Evolutionary conservation across 2,888 invertebrate species (phyloP).

Genomic region (Loripinus fragilis): DNA sequence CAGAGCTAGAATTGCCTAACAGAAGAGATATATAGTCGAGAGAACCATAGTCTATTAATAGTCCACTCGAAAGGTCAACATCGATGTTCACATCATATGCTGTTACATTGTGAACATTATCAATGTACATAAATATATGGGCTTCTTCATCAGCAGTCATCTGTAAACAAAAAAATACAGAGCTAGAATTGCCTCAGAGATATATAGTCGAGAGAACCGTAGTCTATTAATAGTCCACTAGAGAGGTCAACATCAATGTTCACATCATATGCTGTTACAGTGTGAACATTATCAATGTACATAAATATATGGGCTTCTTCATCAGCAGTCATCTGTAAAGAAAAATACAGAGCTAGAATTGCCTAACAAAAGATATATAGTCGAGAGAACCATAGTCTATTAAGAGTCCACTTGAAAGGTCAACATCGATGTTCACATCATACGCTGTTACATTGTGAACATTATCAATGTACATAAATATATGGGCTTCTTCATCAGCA

Average conservation of each 20-base stretch:
- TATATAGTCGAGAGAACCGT: constrained; percentile 29
- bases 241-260: constrained; percentile 40
- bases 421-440: constrained; percentile 44
- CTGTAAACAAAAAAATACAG: constrained; percentile 23
- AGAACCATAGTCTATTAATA: constrained; percentile 48
- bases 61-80: constrained; percentile 43
- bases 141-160: constrained; percentile 11
- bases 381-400: constrained; percentile 43
- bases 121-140: constrained; percentile 43
- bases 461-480: constrained; percentile 50
- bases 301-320: constrained; percentile 38
- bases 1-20: not conserved
- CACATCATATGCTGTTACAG: constrained; percentile 34
- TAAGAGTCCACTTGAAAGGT: constrained; percentile 44
- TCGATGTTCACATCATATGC: constrained; percentile 42
- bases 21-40: constrained; percentile 6
- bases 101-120: constrained; percentile 29
- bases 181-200: not conserved
- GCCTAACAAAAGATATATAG: not conserved
- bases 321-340: constrained; percentile 28
- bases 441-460: constrained; percentile 19
- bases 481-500: constrained; percentile 3
- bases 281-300: constrained; percentile 38
- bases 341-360: not conserved
- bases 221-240: constrained; percentile 47